Evolutionary conservation across 2,888 invertebrate species (phyloP).

Genomic region (Camponotus fellah): DNA sequence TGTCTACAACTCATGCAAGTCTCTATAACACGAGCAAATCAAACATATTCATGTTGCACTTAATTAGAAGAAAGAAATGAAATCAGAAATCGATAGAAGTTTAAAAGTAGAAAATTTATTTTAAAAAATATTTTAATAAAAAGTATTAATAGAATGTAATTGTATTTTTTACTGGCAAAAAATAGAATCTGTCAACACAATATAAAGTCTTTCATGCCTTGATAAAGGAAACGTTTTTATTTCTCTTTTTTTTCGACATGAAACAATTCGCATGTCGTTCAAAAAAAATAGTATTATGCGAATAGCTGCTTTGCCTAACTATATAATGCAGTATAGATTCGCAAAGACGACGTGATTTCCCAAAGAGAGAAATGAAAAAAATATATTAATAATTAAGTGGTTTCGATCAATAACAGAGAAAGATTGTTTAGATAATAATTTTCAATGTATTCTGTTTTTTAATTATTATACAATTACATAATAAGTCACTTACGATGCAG

Average conservation of each 20-base stretch:
- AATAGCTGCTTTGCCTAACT: conserved; percentile 75
- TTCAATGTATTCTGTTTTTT: conserved; percentile 26
- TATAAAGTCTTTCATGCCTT: neutral
- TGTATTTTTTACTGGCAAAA: conserved; percentile 7
- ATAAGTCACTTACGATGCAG: neutral
- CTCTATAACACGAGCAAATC: conserved; percentile 34
- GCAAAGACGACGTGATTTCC: conserved; percentile 68
- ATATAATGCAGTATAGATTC: conserved; percentile 75
- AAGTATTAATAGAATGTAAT: neutral
- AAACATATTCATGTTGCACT: conserved; percentile 52
- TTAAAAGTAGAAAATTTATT: conserved; percentile 14
- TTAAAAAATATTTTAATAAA: neutral
- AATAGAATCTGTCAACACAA: neutral
- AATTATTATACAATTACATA: neutral
- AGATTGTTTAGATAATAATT: conserved; percentile 16
- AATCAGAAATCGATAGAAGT: neutral
- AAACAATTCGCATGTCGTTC: conserved; percentile 59
- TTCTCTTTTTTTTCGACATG: conserved; percentile 25
- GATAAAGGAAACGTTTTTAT: neutral
- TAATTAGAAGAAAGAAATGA: conserved; percentile 44
- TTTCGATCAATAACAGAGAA: conserved; percentile 17
- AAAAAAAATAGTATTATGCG: conserved; percentile 37
- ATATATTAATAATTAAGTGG: conserved; percentile 11
- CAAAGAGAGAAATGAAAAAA: conserved; percentile 3
- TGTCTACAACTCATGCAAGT: neutral